phyloP scores from a whole-genome alignment of 2,888 invertebrate species.

The Leistus spinibarbis region DNA sequence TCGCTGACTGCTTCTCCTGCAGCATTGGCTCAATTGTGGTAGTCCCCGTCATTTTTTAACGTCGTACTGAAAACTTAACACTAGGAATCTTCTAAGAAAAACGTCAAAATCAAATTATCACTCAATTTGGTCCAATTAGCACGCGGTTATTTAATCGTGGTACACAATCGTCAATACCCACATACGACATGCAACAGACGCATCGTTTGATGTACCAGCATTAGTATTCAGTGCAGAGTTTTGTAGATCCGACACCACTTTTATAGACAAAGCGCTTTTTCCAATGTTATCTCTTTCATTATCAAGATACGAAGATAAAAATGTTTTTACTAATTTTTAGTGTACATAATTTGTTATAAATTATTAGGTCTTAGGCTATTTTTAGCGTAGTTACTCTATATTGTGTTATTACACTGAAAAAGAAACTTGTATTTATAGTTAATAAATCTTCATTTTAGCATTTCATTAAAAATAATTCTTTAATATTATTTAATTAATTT shows the following conservation, averaged over 20 bases:
- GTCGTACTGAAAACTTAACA: not conserved
- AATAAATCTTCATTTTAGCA: no score
- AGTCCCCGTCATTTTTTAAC: constrained; percentile 4
- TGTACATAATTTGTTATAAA: constrained; percentile 7
- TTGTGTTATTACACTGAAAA: no score
- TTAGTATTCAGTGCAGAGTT: not conserved
- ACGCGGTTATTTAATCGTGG: not conserved
- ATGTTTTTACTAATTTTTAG: constrained; percentile 1
- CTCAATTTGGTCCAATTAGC: constrained; percentile 10
- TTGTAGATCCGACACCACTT: not conserved
- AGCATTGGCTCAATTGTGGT: constrained; percentile 26
- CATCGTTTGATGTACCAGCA: not conserved
- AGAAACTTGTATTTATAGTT: no score
- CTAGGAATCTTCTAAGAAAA: not conserved
- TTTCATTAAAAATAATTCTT: no score
- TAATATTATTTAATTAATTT: no score
- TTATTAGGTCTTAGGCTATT: not conserved
- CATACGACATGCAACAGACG: no score
- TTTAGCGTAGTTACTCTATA: constrained; percentile 4
- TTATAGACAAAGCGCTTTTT: constrained; percentile 11
- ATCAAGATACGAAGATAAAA: constrained; percentile 7
- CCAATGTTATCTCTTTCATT: constrained; percentile 15
- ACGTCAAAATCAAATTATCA: constrained; percentile 10
- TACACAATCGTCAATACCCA: not conserved
- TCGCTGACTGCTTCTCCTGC: not conserved